Evolutionary conservation across 2,113 vertebrate genomes (phyloP).

Genomic region (Tupaia tana): DNA sequence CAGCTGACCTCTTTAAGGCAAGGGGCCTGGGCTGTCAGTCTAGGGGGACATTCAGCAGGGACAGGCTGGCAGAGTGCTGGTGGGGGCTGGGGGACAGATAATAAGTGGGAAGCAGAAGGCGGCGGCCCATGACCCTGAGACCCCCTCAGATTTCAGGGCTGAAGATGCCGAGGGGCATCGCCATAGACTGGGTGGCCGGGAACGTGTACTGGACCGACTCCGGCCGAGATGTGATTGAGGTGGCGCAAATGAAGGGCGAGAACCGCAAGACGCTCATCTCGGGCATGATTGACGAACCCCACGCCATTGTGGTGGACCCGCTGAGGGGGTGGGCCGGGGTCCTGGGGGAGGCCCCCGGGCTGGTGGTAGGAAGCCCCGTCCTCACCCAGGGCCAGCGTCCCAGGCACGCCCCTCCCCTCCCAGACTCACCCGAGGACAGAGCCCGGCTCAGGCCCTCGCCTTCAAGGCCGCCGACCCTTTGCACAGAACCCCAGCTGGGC

Average conservation of each 20-base stretch:
- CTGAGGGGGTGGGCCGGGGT: constrained; percentile 92
- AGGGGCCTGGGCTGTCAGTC: neutral
- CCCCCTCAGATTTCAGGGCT: constrained; percentile 92
- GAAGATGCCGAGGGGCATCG: constrained; percentile 97
- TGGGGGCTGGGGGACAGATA: too few relatives aligned
- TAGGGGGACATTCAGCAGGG: neutral
- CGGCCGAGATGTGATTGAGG: constrained; percentile 96
- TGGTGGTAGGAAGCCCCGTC: neutral
- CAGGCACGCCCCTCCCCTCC: neutral
- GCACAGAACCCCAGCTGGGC: neutral
- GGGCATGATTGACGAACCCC: constrained; percentile 98
- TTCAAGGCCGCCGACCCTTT: neutral
- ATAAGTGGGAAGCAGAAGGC: neutral
- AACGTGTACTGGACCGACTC: constrained; percentile 99
- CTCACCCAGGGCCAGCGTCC: neutral
- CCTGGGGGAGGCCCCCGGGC: neutral
- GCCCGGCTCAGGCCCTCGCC: neutral
- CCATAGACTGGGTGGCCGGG: constrained; percentile 97
- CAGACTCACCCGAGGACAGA: neutral
- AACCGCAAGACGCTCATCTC: constrained; percentile 97
- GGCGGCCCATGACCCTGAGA: neutral
- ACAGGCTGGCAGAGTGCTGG: neutral
- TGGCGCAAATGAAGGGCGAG: constrained; percentile 96
- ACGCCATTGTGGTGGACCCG: constrained; percentile 96
- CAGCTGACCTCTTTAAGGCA: neutral